These are phyloP conservation scores for Drosophila sucinea DNA, from an alignment of 1,140 invertebrate species.

Conservation along the genomic window DNA sequence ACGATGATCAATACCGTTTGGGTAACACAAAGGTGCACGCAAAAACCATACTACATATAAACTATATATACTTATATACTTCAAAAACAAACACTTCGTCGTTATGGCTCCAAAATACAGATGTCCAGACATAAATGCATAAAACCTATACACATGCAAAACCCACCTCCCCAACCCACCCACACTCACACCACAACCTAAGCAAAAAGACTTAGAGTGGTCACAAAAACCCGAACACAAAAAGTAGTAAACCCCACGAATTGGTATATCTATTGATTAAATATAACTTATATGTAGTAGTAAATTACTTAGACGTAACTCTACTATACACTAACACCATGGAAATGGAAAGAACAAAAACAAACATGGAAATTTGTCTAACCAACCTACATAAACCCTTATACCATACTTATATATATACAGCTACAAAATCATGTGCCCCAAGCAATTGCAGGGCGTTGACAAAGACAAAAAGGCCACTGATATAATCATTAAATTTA, in stretches of 20 bases:
- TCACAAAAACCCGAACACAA: conserved; percentile 34
- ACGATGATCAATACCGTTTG: conserved; percentile 92
- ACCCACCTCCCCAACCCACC: background rate
- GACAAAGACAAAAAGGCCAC: conserved; percentile 92
- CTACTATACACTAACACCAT: conserved; percentile 34
- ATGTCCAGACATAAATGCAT: conserved; percentile 57
- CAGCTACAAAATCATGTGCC: conserved; percentile 97
- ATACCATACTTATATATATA: conserved; percentile 39
- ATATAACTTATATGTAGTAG: conserved; percentile 39
- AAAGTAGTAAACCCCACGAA: conserved; percentile 41
- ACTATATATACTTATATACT: conserved; percentile 21
- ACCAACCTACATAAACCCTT: conserved; percentile 49
- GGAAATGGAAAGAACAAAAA: conserved; percentile 26
- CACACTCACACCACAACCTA: conserved; percentile 36
- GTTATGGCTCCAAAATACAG: conserved; percentile 67
- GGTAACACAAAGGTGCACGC: conserved; percentile 96
- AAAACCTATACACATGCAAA: conserved; percentile 13
- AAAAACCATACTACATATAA: conserved; percentile 42
- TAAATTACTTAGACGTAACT: conserved; percentile 61
- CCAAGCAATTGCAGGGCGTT: conserved; percentile 88
- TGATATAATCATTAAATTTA: conserved; percentile 93
- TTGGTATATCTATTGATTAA: conserved; percentile 43
- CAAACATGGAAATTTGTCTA: conserved; percentile 44
- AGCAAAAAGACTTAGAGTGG: conserved; percentile 54
- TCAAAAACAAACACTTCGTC: conserved; percentile 46